phyloP scores from a whole-genome alignment of 2,797 vertebrate genomes.

The Carduelis carduelis region DNA sequence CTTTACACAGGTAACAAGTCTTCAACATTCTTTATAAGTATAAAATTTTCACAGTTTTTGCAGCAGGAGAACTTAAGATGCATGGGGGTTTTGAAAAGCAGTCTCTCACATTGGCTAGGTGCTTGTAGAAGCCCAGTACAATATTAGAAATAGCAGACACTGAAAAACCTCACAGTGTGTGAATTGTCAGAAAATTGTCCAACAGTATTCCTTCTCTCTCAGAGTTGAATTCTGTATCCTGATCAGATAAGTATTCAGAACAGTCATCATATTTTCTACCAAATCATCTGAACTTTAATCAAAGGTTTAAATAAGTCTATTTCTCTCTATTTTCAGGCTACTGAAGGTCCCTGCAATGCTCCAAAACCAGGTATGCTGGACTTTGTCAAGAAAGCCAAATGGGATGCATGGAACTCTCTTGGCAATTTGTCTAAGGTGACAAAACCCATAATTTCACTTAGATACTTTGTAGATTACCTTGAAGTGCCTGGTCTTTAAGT shows the following conservation, averaged over 20 bases:
- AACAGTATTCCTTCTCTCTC: neutral
- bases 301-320: neutral
- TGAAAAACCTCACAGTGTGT: neutral
- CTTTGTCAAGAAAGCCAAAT: constrained; percentile 92
- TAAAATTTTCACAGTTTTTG: neutral
- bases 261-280: neutral
- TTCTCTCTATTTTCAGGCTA: constrained; percentile 76
- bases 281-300: neutral
- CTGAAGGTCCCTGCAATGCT: constrained; percentile 85
- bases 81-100: neutral
- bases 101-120: neutral
- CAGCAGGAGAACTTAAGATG: neutral
- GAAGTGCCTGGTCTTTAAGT: neutral
- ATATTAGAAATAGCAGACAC: neutral
- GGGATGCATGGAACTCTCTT: constrained; percentile 92
- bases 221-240: neutral
- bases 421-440: constrained; percentile 83
- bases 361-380: constrained; percentile 90
- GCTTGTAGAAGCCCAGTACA: neutral
- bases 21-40: neutral
- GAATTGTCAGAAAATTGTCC: neutral
- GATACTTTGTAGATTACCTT: neutral
- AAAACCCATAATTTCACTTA: neutral
- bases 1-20: neutral
- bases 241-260: neutral